A percentile compares a stretch with the other conserved stretches of the same genome.
These are phyloP conservation scores for Bellardia pandia DNA, from an alignment of 2,888 invertebrate genomes.

Conservation along the genomic window DNA sequence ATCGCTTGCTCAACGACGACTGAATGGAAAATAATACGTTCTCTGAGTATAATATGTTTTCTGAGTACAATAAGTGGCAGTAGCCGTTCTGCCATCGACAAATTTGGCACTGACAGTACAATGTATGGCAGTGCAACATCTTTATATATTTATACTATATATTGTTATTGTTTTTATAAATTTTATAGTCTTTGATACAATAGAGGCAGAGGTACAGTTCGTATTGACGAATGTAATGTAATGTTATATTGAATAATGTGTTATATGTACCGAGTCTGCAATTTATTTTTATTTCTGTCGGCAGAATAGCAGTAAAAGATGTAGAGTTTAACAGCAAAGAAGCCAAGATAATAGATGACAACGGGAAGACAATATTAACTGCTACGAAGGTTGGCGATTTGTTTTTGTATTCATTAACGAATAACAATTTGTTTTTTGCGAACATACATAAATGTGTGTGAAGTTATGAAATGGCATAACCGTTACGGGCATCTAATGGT, in stretches of 20 bases:
- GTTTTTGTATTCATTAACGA: conserved; percentile 29
- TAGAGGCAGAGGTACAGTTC: conserved; percentile 41
- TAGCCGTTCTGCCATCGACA: no score
- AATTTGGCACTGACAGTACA: no score
- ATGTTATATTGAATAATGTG: conserved; percentile 41
- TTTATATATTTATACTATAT: no score
- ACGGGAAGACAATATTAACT: conserved; percentile 17
- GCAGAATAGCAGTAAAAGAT: conserved; percentile 32
- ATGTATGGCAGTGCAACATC: no score
- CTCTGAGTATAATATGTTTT: no score
- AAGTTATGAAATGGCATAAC: conserved; percentile 53
- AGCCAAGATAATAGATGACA: conserved; percentile 33
- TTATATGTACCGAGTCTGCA: conserved; percentile 52
- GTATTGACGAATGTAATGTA: conserved; percentile 23
- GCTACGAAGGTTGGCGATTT: conserved; percentile 48
- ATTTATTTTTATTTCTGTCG: conserved; percentile 60
- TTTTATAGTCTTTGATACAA: no score
- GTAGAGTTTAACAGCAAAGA: conserved; percentile 33
- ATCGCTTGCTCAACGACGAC: no score
- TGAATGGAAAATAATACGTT: no score
- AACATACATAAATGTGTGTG: no score
- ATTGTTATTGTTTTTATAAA: no score
- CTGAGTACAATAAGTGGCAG: no score
- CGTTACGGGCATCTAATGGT: conserved; percentile 62
- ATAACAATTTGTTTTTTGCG: conserved; percentile 27